Conservation (phyloP, 1,140 invertebrate species). For the Aphaenogaster floridana region DNA sequence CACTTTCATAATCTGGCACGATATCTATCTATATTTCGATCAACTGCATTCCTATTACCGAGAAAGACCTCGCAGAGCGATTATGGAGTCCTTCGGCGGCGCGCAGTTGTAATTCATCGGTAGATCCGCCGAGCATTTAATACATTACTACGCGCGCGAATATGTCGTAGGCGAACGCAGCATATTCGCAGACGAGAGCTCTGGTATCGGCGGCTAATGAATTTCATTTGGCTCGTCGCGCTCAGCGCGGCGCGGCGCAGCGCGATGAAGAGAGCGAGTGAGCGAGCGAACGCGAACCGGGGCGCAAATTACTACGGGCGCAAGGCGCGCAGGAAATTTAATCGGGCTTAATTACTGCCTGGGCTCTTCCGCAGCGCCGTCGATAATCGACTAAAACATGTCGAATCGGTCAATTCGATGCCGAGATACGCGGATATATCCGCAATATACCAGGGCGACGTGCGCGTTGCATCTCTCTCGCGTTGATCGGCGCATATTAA, state of each 20-base stretch:
- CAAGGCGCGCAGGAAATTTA: slow-evolving; percentile 76
- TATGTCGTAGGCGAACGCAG: slow-evolving; percentile 50
- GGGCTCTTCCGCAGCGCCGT: slow-evolving; percentile 67
- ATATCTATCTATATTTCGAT: slow-evolving; percentile 12
- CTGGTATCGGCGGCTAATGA: slow-evolving; percentile 68
- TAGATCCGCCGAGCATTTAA: slow-evolving; percentile 38
- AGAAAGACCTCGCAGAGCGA: neutral
- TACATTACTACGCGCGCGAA: slow-evolving; percentile 52
- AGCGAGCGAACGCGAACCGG: slow-evolving; percentile 66
- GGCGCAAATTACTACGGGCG: slow-evolving; percentile 71
- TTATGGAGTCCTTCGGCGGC: slow-evolving; percentile 32
- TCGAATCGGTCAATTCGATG: slow-evolving; percentile 71
- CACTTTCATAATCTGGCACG: slow-evolving; percentile 22
- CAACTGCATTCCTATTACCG: neutral
- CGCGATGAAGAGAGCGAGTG: neutral
- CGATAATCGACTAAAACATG: slow-evolving; percentile 74
- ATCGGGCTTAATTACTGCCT: slow-evolving; percentile 75
- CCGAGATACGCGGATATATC: slow-evolving; percentile 61
- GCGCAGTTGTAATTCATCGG: slow-evolving; percentile 41
- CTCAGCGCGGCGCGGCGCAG: neutral
- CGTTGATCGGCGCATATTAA: slow-evolving; percentile 68
- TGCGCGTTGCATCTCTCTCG: slow-evolving; percentile 55
- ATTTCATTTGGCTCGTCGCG: slow-evolving; percentile 75
- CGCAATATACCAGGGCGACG: slow-evolving; percentile 58
- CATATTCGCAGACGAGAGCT: slow-evolving; percentile 49